Percentiles rank a stretch among this genome's conserved stretches.
phyloP scores from a whole-genome alignment of 2,888 invertebrate species.

The Melieria omissa region DNA sequence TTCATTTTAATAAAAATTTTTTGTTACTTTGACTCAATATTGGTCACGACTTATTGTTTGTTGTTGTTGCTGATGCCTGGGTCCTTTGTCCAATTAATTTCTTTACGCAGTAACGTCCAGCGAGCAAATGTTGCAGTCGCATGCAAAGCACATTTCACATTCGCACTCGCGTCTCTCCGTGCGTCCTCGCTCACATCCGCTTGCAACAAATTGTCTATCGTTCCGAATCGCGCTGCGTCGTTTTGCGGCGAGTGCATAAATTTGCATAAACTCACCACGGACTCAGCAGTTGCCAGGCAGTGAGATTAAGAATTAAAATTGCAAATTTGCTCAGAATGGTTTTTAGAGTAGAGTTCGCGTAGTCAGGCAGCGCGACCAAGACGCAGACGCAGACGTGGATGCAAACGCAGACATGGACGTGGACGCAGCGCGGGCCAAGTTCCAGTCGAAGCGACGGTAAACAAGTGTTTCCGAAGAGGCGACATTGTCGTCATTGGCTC shows the following conservation, averaged over 20 bases:
- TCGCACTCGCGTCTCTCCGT: slow-evolving; percentile 1
- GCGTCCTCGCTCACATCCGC: neutral
- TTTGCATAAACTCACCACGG: slow-evolving; percentile 29
- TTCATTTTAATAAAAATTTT: no score
- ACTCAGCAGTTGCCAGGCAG: neutral
- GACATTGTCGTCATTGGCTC: slow-evolving; percentile 24
- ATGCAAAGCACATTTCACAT: neutral
- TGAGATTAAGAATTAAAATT: slow-evolving; percentile 34
- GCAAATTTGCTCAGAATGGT: slow-evolving; percentile 29
- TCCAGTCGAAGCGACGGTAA: neutral
- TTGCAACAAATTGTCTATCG: slow-evolving; percentile 28
- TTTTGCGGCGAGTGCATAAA: slow-evolving; percentile 12
- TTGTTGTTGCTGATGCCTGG: no score
- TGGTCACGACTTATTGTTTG: no score
- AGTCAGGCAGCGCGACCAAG: neutral
- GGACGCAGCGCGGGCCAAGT: neutral
- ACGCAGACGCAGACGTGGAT: neutral
- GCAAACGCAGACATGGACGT: neutral
- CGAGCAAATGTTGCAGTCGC: slow-evolving; percentile 15
- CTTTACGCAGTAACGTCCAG: no score
- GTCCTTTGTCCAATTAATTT: no score
- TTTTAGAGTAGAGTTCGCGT: no score
- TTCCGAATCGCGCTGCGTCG: slow-evolving; percentile 14
- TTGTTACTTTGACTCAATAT: no score
- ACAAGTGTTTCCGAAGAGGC: slow-evolving; percentile 21